Evolutionary conservation across 2,888 invertebrate species (phyloP).

Genomic region (Nowickia ferox): DNA sequence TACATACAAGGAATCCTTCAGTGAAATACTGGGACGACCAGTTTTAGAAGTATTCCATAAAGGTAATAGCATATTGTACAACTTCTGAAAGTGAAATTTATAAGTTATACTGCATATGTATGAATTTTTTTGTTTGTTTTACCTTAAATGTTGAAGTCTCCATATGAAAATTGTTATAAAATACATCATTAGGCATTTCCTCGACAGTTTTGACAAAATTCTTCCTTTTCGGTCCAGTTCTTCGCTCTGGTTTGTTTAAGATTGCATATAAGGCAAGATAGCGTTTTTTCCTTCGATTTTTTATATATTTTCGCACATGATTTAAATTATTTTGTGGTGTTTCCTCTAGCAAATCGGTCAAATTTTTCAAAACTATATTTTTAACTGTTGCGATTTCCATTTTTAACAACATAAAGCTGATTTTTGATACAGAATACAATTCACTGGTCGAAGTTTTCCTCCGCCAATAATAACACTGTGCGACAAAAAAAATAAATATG

Average conservation of each 20-base stretch:
- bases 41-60: slow-evolving; percentile 41
- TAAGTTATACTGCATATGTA: no score
- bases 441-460: no score
- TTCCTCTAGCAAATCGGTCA: background rate
- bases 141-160: slow-evolving; percentile 18
- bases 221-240: slow-evolving; percentile 30
- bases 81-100: slow-evolving; percentile 11
- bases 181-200: slow-evolving; percentile 38
- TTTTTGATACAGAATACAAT: no score
- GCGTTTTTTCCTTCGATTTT: slow-evolving; percentile 7
- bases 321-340: slow-evolving; percentile 26
- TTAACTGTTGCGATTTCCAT: slow-evolving; percentile 3
- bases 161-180: slow-evolving; percentile 23
- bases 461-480: no score
- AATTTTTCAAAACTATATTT: slow-evolving; percentile 1
- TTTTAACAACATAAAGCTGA: background rate
- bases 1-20: slow-evolving; percentile 25
- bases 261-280: background rate
- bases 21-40: slow-evolving; percentile 24
- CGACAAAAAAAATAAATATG: no score
- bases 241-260: background rate
- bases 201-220: slow-evolving; percentile 32
- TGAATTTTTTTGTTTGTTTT: background rate
- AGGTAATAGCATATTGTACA: slow-evolving; percentile 38
- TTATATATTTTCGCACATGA: slow-evolving; percentile 34